phyloP scores from a whole-genome alignment of 2,113 vertebrate genomes.

The Xyrauchen texanus region DNA sequence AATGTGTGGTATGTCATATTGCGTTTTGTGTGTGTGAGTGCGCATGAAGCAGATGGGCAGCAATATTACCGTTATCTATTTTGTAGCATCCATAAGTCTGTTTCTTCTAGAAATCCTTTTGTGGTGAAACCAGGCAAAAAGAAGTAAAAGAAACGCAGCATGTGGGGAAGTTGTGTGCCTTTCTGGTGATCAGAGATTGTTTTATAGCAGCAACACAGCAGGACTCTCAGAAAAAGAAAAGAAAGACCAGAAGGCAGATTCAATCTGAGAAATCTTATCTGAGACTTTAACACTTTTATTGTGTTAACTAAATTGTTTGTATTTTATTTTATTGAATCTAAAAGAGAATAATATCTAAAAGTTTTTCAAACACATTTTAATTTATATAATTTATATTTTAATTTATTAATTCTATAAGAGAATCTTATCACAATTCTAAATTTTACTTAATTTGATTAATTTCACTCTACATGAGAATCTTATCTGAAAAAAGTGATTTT shows the following conservation, averaged over 20 bases:
- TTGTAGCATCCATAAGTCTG: constrained; percentile 8
- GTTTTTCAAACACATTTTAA: no score
- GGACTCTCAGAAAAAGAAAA: not conserved
- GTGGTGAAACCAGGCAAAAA: constrained; percentile 32
- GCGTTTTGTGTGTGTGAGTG: no score
- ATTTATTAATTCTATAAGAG: no score
- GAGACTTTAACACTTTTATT: not conserved
- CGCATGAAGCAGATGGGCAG: no score
- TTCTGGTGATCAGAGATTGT: constrained; percentile 1
- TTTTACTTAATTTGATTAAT: no score
- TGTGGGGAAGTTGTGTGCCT: constrained; percentile 20
- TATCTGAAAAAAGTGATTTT: no score
- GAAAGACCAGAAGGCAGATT: constrained; percentile 5
- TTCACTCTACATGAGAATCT: no score
- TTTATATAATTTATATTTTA: no score
- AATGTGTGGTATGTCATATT: no score
- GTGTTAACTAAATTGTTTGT: not conserved
- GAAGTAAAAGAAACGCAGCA: constrained; percentile 17
- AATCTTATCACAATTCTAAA: no score
- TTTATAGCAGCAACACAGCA: not conserved
- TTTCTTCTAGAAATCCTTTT: constrained; percentile 32
- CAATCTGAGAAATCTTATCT: not conserved
- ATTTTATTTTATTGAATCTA: no score
- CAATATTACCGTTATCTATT: constrained; percentile 12
- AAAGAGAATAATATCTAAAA: no score